Percentiles rank a stretch among this genome's conserved stretches.
Conservation (phyloP, 2,888 invertebrate species). For the Zootermopsis nevadensis region DNA sequence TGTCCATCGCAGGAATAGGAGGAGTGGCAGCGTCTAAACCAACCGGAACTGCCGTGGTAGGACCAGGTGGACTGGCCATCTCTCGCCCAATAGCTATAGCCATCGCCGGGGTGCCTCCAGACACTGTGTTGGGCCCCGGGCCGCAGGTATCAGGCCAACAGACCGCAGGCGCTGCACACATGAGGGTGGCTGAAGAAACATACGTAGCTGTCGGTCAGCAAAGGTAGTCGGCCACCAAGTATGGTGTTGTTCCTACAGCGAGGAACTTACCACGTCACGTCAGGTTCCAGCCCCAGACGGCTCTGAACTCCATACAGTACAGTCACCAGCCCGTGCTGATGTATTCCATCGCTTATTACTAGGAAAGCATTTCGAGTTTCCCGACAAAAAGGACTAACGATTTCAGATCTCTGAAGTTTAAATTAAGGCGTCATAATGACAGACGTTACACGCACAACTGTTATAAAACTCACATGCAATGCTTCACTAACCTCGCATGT, state of each 20-base stretch:
- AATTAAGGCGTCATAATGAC: too few species aligned
- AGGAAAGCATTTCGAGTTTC: too few species aligned
- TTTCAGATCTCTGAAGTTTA: too few species aligned
- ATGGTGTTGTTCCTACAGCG: constrained; percentile 36
- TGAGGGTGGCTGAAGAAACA: neutral
- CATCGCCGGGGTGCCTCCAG: constrained; percentile 76
- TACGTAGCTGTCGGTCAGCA: constrained; percentile 37
- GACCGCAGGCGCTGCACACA: neutral
- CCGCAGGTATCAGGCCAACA: constrained; percentile 55
- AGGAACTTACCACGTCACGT: neutral
- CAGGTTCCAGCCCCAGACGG: neutral
- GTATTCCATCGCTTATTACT: constrained; percentile 37
- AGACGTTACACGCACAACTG: too few species aligned
- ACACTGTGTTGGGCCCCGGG: constrained; percentile 58
- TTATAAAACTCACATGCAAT: too few species aligned
- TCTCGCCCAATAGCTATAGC: constrained; percentile 79
- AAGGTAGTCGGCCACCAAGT: constrained; percentile 36
- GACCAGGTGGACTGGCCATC: constrained; percentile 76
- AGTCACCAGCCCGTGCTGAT: neutral
- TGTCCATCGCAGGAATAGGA: constrained; percentile 72
- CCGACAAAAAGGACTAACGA: too few species aligned
- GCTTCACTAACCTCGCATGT: too few species aligned
- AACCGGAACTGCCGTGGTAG: constrained; percentile 76
- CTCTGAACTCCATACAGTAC: neutral
- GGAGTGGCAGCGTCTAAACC: constrained; percentile 81